Evolutionary conservation across 2,888 invertebrate genomes (phyloP).

Genomic region (Ophioninae sp.): DNA sequence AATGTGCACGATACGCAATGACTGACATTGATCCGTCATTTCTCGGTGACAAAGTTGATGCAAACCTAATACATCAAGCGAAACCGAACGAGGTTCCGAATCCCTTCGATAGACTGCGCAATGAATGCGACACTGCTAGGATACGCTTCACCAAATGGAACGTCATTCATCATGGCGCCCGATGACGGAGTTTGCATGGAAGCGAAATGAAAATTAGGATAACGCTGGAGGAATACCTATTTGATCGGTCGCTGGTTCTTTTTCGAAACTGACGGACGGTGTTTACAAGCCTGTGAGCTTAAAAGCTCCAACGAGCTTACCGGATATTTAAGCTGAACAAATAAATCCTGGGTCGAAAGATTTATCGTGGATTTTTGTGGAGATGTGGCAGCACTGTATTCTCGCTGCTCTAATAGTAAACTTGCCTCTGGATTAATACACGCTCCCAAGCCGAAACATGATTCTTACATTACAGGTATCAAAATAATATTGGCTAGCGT

Average conservation of each 20-base stretch:
- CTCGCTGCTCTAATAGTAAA: no score
- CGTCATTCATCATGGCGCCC: neutral
- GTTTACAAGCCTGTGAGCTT: no score
- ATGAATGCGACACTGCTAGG: neutral
- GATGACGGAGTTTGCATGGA: no score
- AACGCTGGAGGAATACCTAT: no score
- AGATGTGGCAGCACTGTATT: no score
- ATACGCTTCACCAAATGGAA: neutral
- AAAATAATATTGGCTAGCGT: neutral
- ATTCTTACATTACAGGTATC: neutral
- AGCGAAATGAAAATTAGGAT: no score
- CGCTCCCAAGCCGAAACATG: neutral
- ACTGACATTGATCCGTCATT: neutral
- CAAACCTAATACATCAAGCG: neutral
- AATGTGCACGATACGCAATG: neutral
- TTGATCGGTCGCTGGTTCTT: no score
- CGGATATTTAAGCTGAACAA: no score
- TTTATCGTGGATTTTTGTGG: no score
- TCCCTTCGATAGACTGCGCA: neutral
- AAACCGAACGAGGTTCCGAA: neutral
- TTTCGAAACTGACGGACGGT: no score
- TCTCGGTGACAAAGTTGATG: neutral
- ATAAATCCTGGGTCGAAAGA: no score
- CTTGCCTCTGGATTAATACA: neutral
- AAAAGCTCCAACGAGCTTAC: no score